Evolutionary conservation across 2,888 invertebrate species (phyloP).

Genomic region (Stenchaetothrips biformis): DNA sequence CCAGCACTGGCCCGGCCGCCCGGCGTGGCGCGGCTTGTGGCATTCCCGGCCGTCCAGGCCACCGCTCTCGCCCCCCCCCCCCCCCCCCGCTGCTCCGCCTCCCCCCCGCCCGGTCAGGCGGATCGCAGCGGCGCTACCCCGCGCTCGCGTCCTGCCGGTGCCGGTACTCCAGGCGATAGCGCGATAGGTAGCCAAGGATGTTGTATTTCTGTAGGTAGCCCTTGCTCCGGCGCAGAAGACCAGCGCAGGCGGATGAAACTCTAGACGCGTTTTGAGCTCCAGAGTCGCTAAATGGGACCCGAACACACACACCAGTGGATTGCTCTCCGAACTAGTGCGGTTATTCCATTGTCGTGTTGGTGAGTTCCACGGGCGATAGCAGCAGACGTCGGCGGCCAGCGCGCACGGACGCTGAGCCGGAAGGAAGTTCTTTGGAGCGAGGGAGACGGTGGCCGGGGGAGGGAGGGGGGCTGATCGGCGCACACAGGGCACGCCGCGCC

Average conservation of each 20-base stretch:
- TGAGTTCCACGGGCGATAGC: too few species aligned
- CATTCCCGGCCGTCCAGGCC: not conserved
- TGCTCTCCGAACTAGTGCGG: too few species aligned
- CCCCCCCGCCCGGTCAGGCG: not conserved
- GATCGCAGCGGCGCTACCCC: not conserved
- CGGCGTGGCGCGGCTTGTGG: not conserved
- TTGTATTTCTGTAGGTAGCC: too few species aligned
- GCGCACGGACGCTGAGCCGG: not conserved
- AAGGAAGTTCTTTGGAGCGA: slow-evolving; percentile 1
- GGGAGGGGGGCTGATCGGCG: not conserved
- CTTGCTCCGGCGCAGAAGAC: too few species aligned
- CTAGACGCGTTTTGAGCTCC: too few species aligned
- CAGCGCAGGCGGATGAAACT: too few species aligned
- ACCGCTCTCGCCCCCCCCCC: not conserved
- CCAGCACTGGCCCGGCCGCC: not conserved
- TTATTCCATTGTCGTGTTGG: too few species aligned
- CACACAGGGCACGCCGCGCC: not conserved
- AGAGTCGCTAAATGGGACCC: too few species aligned
- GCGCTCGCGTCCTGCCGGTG: not conserved
- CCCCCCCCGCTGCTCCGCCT: not conserved
- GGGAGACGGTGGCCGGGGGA: not conserved
- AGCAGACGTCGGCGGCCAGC: not conserved
- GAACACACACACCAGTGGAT: too few species aligned
- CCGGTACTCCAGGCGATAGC: too few species aligned
- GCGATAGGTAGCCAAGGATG: too few species aligned